Conservation (phyloP, 2,797 vertebrate genomes). For the Mormyrus proboscirostris region DNA sequence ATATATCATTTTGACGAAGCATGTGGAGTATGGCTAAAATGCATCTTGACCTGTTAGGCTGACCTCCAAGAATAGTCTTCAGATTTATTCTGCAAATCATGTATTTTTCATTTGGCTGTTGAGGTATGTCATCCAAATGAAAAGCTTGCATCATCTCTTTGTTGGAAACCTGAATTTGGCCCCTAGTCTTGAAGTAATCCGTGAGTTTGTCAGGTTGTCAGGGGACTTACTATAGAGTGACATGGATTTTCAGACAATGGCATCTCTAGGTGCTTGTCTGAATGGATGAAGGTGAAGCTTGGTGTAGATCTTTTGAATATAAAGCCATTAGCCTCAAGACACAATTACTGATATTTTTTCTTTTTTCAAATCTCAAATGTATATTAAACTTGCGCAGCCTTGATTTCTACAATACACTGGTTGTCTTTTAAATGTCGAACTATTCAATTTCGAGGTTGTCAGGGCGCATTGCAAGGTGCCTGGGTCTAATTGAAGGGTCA, state of each 20-base stretch:
- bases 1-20: background rate
- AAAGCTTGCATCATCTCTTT: background rate
- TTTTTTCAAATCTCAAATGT: slow-evolving; percentile 32
- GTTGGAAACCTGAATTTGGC: background rate
- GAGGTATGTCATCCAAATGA: background rate
- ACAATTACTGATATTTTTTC: slow-evolving; percentile 33
- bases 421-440: background rate
- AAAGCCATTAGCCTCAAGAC: background rate
- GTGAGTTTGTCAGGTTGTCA: background rate
- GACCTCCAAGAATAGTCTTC: background rate
- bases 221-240: background rate
- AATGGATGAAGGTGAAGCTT: slow-evolving; percentile 12
- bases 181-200: background rate
- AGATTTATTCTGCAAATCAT: background rate
- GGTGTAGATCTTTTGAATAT: background rate
- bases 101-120: background rate
- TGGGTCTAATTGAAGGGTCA: background rate
- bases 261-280: slow-evolving; percentile 34
- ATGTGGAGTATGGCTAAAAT: background rate
- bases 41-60: background rate
- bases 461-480: background rate
- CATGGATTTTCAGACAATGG: slow-evolving; percentile 16
- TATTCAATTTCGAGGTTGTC: background rate
- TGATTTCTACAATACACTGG: background rate
- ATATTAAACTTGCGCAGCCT: background rate